Percentiles rank a stretch among this genome's conserved stretches.
Evolutionary conservation across 2,797 vertebrate genomes (phyloP).

Genomic region (Melanotaenia parkinsoni): DNA sequence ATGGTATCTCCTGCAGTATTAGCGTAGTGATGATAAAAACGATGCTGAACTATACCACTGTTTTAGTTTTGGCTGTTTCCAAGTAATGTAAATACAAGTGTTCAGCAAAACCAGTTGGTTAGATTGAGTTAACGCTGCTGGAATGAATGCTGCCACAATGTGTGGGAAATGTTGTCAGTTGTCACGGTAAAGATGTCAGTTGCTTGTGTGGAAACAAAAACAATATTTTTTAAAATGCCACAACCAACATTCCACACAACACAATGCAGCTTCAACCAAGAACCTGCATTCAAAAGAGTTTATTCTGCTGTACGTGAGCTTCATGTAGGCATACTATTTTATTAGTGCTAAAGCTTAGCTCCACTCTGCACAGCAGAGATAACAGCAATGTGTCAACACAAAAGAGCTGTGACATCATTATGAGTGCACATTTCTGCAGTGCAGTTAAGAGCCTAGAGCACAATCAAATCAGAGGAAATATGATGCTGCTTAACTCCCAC

Average conservation of each 20-base stretch:
- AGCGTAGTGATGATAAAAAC: constrained; percentile 1
- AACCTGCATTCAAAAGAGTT: constrained; percentile 9
- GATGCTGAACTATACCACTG: constrained; percentile 6
- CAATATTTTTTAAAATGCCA: constrained; percentile 63
- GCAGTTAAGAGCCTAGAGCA: constrained; percentile 3
- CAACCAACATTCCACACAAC: constrained; percentile 26
- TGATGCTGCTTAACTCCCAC: constrained; percentile 9
- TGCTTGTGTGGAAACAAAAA: constrained; percentile 45
- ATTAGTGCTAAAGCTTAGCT: constrained; percentile 19
- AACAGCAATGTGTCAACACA: constrained; percentile 13
- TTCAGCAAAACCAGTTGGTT: constrained; percentile 14
- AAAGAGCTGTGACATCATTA: constrained; percentile 20
- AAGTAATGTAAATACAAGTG: background rate
- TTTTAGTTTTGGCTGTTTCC: constrained; percentile 18
- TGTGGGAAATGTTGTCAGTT: constrained; percentile 8
- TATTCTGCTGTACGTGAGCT: background rate
- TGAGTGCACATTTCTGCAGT: constrained; percentile 23
- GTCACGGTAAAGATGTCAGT: constrained; percentile 20
- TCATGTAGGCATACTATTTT: constrained; percentile 22
- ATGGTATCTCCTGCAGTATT: constrained; percentile 33
- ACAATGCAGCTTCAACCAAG: constrained; percentile 5
- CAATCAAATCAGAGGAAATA: constrained; percentile 27
- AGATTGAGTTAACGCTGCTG: background rate
- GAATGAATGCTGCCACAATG: constrained; percentile 1
- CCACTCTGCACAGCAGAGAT: constrained; percentile 22